Evolutionary conservation across 37 sponge, comb jelly and placozoan genomes (phyloP).

Genomic region (Theonella swinhoei): DNA sequence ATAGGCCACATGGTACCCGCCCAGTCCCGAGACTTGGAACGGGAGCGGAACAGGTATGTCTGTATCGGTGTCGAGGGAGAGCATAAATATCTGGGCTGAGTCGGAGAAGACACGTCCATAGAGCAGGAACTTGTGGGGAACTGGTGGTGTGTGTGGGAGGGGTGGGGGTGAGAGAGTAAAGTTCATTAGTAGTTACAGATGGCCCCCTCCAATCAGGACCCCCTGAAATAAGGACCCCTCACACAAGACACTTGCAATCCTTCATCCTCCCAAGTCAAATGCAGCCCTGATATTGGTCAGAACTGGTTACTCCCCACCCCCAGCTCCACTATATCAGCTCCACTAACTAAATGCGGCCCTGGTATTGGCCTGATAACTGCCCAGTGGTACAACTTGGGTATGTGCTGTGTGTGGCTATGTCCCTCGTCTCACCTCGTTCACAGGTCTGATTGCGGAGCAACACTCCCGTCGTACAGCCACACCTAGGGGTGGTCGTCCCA

Average conservation of each 20-base stretch:
- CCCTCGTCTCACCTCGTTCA: too few species aligned
- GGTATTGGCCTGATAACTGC: too few species aligned
- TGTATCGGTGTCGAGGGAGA: background rate
- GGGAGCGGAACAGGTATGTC: constrained; percentile 9
- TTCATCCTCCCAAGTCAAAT: too few species aligned
- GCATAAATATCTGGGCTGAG: background rate
- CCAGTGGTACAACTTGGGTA: too few species aligned
- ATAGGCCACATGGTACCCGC: constrained; percentile 1
- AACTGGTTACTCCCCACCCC: too few species aligned
- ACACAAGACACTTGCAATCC: background rate
- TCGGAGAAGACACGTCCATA: background rate
- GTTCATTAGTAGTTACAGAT: too few species aligned
- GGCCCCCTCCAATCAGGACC: background rate
- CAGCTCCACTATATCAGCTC: too few species aligned
- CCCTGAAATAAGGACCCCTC: background rate
- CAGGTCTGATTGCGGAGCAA: too few species aligned
- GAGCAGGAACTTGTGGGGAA: constrained; percentile 21
- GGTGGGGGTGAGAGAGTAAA: background rate
- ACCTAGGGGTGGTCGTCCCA: constrained; percentile 6
- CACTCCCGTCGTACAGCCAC: constrained; percentile 55
- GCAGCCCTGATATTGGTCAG: too few species aligned
- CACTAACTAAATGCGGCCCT: too few species aligned
- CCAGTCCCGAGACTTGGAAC: background rate
- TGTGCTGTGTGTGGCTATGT: too few species aligned
- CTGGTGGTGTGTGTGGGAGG: background rate